phyloP scores from a whole-genome alignment of 2,888 invertebrate species.

The Chymomyza amoena region DNA sequence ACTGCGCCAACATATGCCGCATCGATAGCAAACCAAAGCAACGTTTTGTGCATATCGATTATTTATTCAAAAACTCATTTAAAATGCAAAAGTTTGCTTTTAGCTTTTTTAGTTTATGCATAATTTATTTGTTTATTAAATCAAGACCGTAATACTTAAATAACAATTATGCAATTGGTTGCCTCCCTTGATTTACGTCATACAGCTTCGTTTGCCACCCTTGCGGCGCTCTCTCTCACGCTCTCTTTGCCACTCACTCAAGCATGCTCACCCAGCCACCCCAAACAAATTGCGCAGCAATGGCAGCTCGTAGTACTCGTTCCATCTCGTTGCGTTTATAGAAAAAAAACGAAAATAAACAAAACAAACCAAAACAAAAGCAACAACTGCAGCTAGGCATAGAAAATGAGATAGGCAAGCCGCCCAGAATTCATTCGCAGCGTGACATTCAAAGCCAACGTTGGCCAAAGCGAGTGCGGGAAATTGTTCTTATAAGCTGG shows the following conservation, averaged over 20 bases:
- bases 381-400: slow-evolving; percentile 15
- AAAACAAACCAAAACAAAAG: slow-evolving; percentile 18
- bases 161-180: too few species aligned
- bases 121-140: too few species aligned
- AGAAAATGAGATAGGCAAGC: slow-evolving; percentile 46
- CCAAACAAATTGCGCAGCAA: neutral
- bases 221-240: neutral
- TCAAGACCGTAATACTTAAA: too few species aligned
- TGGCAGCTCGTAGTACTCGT: neutral
- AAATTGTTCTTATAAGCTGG: neutral
- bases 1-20: neutral
- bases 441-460: slow-evolving; percentile 40
- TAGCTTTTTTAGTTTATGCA: too few species aligned
- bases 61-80: neutral
- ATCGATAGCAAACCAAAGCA: neutral
- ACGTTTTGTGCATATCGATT: neutral
- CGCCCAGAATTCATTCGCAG: slow-evolving; percentile 32
- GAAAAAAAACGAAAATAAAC: slow-evolving; percentile 8
- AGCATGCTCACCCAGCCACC: neutral
- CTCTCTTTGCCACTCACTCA: neutral
- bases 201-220: too few species aligned
- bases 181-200: too few species aligned
- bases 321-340: neutral
- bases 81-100: too few species aligned
- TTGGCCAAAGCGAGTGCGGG: slow-evolving; percentile 11